Conservation (phyloP, 1,140 invertebrate species). For the Zaprionus kolodkinae region DNA sequence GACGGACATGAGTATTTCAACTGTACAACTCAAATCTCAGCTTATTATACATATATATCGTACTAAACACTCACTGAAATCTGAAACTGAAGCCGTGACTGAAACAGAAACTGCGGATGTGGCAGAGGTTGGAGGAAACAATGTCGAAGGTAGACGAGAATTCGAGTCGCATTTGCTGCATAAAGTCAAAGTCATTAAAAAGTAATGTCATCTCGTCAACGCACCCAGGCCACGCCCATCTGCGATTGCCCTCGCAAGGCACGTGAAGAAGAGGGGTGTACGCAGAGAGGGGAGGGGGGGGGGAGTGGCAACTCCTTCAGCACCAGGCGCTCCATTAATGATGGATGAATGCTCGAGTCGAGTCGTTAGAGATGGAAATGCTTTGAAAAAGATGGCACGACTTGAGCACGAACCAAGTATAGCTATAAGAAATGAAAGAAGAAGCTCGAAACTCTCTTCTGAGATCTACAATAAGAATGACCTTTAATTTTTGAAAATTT, state of each 20-base stretch:
- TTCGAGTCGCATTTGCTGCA: conserved; percentile 70
- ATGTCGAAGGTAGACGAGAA: conserved; percentile 46
- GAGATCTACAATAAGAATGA: too few relatives aligned
- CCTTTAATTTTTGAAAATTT: too few relatives aligned
- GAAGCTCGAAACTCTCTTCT: too few relatives aligned
- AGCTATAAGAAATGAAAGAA: not conserved
- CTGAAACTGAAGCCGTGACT: conserved; percentile 6
- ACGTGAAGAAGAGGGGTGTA: not conserved
- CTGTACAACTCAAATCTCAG: too few relatives aligned
- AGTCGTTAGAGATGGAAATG: conserved; percentile 13
- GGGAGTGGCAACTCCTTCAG: conserved; percentile 67
- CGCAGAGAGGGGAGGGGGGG: not conserved
- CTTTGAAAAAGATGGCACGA: not conserved
- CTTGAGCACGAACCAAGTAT: not conserved
- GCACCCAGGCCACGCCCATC: conserved; percentile 42
- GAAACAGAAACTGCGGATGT: conserved; percentile 3
- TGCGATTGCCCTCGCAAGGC: conserved; percentile 21
- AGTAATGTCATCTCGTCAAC: conserved; percentile 80
- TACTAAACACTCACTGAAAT: too few relatives aligned
- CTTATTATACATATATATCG: too few relatives aligned
- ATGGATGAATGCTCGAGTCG: conserved; percentile 71
- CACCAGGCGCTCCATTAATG: conserved; percentile 71
- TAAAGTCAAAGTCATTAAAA: conserved; percentile 83
- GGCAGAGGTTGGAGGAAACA: conserved; percentile 18
- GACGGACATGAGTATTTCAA: too few relatives aligned